phyloP scores from a whole-genome alignment of 2,113 vertebrate species.

The Caretta caretta region DNA sequence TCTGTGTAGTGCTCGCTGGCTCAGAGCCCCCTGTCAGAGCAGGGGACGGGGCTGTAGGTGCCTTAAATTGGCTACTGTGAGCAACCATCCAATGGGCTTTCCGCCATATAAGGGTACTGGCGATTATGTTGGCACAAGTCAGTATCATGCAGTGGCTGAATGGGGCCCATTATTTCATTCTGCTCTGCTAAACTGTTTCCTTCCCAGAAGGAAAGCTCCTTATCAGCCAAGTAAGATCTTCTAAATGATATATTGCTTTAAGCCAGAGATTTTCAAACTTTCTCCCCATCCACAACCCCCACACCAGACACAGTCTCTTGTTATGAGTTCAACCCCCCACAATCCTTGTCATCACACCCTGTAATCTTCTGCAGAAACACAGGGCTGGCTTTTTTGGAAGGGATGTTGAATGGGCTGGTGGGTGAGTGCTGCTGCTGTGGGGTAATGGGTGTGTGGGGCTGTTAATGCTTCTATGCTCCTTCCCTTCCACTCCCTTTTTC shows the following conservation, averaged over 20 bases:
- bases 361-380: background rate
- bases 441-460: background rate
- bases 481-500: background rate
- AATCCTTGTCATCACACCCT: accelerated
- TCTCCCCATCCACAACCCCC: background rate
- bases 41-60: background rate
- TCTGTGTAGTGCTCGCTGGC: background rate
- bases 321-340: background rate
- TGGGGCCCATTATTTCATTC: background rate
- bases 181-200: background rate
- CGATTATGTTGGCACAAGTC: accelerated
- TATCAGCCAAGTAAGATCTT: background rate
- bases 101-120: background rate
- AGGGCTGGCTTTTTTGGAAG: background rate
- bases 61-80: background rate
- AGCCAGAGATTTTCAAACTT: background rate
- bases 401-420: accelerated
- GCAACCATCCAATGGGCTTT: background rate
- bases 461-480: background rate
- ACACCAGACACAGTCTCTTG: background rate
- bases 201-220: background rate
- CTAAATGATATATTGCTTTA: background rate
- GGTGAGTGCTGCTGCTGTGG: background rate
- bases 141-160: background rate
- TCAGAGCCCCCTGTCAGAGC: background rate